Evolutionary conservation across 2,888 invertebrate species (phyloP).

Genomic region (Nomada flava): DNA sequence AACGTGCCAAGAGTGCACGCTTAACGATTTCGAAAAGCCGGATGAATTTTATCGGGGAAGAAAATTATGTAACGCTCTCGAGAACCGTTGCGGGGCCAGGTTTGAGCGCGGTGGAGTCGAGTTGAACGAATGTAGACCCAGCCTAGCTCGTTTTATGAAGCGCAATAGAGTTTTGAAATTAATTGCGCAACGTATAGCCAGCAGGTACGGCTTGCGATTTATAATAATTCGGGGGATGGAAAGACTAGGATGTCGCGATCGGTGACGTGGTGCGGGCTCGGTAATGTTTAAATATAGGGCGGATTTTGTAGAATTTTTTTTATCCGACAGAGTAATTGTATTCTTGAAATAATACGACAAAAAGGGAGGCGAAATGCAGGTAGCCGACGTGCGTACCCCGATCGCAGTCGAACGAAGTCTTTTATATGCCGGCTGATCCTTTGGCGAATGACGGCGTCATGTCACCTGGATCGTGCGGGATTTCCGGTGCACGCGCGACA

Average conservation of each 20-base stretch:
- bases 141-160: too few species aligned
- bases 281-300: too few species aligned
- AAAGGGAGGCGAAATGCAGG: not conserved
- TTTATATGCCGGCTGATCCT: conserved; percentile 46
- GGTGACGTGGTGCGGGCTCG: too few species aligned
- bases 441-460: conserved; percentile 45
- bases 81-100: too few species aligned
- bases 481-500: conserved; percentile 64
- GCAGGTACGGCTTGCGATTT: too few species aligned
- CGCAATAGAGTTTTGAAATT: too few species aligned
- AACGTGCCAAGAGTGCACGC: not conserved
- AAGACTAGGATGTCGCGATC: too few species aligned
- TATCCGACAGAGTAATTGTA: not conserved
- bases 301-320: not conserved
- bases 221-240: too few species aligned
- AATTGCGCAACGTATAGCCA: too few species aligned
- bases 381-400: not conserved
- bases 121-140: too few species aligned
- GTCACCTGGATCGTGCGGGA: conserved; percentile 64
- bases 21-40: not conserved
- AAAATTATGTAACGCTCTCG: not conserved
- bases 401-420: conserved; percentile 10
- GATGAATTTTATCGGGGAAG: not conserved
- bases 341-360: not conserved
- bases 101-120: too few species aligned